Percentiles rank a stretch among this genome's conserved stretches.
Evolutionary conservation across 2,113 vertebrate genomes (phyloP).

Genomic region (Zosterops borbonicus): DNA sequence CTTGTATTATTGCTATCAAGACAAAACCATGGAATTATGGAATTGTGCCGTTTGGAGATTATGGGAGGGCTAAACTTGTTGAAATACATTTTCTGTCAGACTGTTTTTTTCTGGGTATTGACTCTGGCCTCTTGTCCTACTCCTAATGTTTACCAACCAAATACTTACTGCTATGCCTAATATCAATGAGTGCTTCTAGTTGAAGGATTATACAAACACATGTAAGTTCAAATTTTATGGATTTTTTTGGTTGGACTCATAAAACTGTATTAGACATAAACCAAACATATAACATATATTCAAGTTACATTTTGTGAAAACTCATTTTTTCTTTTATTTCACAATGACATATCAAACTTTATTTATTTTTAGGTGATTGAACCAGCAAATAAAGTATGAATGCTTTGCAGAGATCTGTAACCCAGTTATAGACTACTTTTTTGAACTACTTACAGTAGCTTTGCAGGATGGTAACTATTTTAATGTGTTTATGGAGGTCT

Average conservation of each 20-base stretch:
- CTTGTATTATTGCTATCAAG: neutral
- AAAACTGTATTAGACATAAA: neutral
- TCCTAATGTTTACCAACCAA: neutral
- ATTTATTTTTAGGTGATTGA: neutral
- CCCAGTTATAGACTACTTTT: neutral
- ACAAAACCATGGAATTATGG: neutral
- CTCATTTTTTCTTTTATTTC: neutral
- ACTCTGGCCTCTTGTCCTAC: neutral
- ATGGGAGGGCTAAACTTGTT: neutral
- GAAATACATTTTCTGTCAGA: neutral
- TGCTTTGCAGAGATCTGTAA: neutral
- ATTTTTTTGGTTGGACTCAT: neutral
- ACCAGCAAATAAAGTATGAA: neutral
- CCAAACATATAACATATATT: neutral
- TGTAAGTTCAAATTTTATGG: neutral
- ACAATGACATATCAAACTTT: neutral
- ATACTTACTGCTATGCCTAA: neutral
- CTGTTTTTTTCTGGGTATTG: neutral
- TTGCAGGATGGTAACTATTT: neutral
- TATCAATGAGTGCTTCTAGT: neutral
- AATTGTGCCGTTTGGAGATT: neutral
- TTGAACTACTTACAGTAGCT: neutral
- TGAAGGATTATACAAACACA: neutral
- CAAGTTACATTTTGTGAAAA: neutral
- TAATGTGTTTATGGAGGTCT: neutral